Evolutionary conservation across 2,888 invertebrate genomes (phyloP).

Genomic region (Nomada flava): DNA sequence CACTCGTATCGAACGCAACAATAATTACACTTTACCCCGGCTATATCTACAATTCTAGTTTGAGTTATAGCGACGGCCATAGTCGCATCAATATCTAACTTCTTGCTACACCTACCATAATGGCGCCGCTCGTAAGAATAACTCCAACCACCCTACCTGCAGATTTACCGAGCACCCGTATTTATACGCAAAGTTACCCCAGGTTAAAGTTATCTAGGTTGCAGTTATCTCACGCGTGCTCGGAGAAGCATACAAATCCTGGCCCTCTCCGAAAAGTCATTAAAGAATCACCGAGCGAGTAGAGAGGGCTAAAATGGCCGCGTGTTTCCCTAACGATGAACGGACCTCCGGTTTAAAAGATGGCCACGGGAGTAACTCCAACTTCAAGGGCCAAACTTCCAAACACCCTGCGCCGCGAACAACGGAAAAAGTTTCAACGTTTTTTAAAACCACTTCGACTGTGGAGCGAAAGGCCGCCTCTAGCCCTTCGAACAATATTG

Average conservation of each 20-base stretch:
- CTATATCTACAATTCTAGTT: neutral
- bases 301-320: slow-evolving; percentile 10
- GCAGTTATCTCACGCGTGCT: slow-evolving; percentile 2
- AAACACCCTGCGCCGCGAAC: slow-evolving; percentile 6
- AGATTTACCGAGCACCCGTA: slow-evolving; percentile 4
- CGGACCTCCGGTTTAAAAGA: slow-evolving; percentile 34
- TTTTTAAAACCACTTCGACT: slow-evolving; percentile 8
- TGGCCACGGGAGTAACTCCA: slow-evolving; percentile 9
- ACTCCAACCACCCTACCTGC: neutral
- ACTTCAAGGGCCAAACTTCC: slow-evolving; percentile 35
- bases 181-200: slow-evolving; percentile 4
- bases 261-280: slow-evolving; percentile 25
- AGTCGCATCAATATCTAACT: neutral
- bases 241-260: neutral
- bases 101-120: neutral
- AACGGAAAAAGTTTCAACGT: slow-evolving; percentile 23
- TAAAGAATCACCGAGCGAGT: slow-evolving; percentile 29
- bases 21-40: neutral
- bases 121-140: neutral
- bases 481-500: slow-evolving; percentile 35
- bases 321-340: slow-evolving; percentile 11
- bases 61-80: neutral
- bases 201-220: neutral
- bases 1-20: neutral
- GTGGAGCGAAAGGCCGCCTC: neutral